Evolutionary conservation across 2,113 vertebrate genomes (phyloP).

Genomic region (Cyphomyrus discorhynchus): DNA sequence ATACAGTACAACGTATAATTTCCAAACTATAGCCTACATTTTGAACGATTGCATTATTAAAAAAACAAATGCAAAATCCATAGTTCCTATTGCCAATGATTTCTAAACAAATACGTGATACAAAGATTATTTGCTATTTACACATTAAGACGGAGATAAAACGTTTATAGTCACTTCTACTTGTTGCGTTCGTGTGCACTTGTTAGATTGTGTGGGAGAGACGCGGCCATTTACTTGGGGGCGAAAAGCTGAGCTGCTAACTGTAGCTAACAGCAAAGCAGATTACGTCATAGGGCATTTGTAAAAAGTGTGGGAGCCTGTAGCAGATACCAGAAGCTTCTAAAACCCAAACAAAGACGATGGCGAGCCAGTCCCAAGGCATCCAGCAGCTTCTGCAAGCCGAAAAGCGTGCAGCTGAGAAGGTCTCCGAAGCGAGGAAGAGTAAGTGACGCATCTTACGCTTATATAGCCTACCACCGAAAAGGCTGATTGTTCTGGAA

Average conservation of each 20-base stretch:
- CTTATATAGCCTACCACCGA: not conserved
- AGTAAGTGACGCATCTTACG: constrained; percentile 17
- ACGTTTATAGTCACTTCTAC: not conserved
- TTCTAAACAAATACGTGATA: not conserved
- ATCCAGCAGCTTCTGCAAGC: constrained; percentile 37
- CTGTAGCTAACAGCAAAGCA: not conserved
- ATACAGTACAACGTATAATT: not conserved
- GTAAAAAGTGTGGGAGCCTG: not conserved
- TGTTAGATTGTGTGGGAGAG: not conserved
- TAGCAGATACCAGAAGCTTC: not conserved
- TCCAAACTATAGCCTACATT: not conserved
- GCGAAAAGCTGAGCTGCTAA: not conserved
- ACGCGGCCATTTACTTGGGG: not conserved
- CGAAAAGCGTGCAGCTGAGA: constrained; percentile 35
- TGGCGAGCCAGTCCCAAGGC: constrained; percentile 36
- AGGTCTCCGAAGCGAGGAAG: constrained; percentile 34
- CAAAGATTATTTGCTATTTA: not conserved
- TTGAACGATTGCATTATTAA: not conserved
- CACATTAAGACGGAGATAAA: not conserved
- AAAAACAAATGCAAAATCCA: not conserved
- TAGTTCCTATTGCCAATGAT: not conserved
- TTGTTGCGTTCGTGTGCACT: not conserved
- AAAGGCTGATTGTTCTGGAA: not conserved
- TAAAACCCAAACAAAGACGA: not conserved
- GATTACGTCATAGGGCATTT: not conserved